Evolutionary conservation across 2,888 invertebrate genomes (phyloP).

Genomic region (Ochropleura leucogaster): DNA sequence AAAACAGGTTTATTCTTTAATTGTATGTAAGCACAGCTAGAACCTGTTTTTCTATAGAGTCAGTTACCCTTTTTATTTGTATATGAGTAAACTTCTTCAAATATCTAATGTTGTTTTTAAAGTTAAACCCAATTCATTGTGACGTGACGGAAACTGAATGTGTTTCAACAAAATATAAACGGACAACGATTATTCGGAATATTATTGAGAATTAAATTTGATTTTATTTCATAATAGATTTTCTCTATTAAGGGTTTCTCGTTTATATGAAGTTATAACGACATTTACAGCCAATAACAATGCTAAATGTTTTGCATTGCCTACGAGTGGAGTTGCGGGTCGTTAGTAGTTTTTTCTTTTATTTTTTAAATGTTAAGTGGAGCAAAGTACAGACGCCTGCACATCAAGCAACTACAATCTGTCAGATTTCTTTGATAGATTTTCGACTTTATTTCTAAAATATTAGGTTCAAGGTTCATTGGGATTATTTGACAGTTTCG

Average conservation of each 20-base stretch:
- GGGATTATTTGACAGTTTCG: too few relatives aligned
- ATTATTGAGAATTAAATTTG: constrained; percentile 43
- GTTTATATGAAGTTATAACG: constrained; percentile 29
- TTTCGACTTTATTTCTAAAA: too few relatives aligned
- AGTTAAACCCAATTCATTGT: neutral
- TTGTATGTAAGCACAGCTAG: neutral
- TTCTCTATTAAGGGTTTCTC: constrained; percentile 14
- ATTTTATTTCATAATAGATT: constrained; percentile 29
- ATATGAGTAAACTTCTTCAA: neutral
- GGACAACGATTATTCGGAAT: constrained; percentile 25
- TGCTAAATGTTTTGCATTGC: constrained; percentile 11
- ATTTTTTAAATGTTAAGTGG: too few relatives aligned
- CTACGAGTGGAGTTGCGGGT: constrained; percentile 9
- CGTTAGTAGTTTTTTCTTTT: neutral
- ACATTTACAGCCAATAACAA: constrained; percentile 39
- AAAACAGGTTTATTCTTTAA: neutral
- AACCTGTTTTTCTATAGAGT: neutral
- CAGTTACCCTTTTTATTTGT: neutral
- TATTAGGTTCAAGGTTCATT: too few relatives aligned
- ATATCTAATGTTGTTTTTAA: neutral
- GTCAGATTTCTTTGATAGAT: too few relatives aligned
- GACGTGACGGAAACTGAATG: constrained; percentile 15
- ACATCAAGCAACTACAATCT: too few relatives aligned
- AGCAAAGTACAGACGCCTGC: too few relatives aligned
- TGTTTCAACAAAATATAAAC: constrained; percentile 22